Base-by-base conservation (phyloP, 2,113 vertebrate genomes). In the Diglossa brunneiventris region DNA sequence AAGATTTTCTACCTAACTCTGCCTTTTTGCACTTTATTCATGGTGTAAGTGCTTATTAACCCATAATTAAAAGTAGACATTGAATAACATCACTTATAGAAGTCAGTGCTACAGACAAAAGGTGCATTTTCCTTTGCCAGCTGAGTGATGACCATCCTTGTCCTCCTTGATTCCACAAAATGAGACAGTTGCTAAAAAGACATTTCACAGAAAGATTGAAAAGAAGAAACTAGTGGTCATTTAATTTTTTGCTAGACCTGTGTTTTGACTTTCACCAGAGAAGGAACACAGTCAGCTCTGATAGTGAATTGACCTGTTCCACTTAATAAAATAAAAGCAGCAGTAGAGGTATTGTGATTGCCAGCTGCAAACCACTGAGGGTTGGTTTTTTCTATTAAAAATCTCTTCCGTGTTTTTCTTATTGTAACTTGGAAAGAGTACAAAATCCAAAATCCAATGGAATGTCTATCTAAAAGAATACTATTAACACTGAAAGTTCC, bases 341-440 rank as follows among this genome's bases (percentile, higher is more conserved):
- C 58, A 84, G 58, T 42, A 78, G 22, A 92, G 53, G 75, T 52
- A 90, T 16, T 83, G 86, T 59, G 90, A 88, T 69, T 95, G 93
- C 91, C 94, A 97, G 90, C 94, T 97, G 73, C 91, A 96, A 97
- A 96, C 49, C 88, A 90, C 92, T 26, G 55, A 94, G 73, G n/a
- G 33, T 86, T 95, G 72, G 46, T 97, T 97, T 97, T 87, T 97
- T 83, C 95, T 95, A 84, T 95, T 94, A 95, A 96, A 93, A 95
- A 94, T 78, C 89, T 70, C 61, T 61, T 94, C 90, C 93, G 96
- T 82, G 47, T 91, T 97, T 97, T 97, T 96, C 91, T 86, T 97
- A 94, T 95, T 96, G 94, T 70, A 97, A 94, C 68, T 96, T 97
- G 96, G 96, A 97, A 95, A 94, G 83, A 90, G 59, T 90, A 96